Evolutionary conservation across 2,113 vertebrate species (phyloP), one percentile per base, ranked within the genome.

Genomic region (Phaethornis superciliosus): DNA sequence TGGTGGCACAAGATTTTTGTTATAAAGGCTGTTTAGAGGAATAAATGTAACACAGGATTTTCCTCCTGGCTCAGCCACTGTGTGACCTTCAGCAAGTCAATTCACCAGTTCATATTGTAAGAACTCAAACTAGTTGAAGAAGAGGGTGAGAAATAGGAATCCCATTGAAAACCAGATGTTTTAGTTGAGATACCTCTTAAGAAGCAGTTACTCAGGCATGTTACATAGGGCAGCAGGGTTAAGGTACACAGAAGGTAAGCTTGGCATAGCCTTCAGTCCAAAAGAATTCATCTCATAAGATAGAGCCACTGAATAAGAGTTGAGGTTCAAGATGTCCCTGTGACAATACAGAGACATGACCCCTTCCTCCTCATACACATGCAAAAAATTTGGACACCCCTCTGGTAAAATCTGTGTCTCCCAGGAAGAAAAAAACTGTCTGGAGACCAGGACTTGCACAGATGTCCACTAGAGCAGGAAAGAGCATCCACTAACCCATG

Each of bases 71-170:
- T 80, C 58, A 92, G 46, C 15, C 18, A 28, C 55, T 93, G 52
- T 47, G 72, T 68, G 64, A 55, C 91, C 89, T 78, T 67, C 68
- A 87, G 70, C 62, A 89, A 84, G 79, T 68, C 65, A 64, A 27
- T 83, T 95, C 90, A 94, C 55, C 37, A 70, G 24, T 79, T 71
- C 44, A 24, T 33, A 62, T 33, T 37, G 19, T 54, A 64, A 56
- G 47, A 96, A 94, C 56, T 68, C 86, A 89, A 78, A 28, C 42
- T 85, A 94, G 52, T 22, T 94, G 82, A 46, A 91, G 91, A 94
- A 64, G 15, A 62, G 55, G 67, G 23, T 32, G 42, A 95, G 65
- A 95, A 93, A 83, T 42, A 63, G 6, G 8, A 74, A 55, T 28
- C 44, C 56, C 58, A 15, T 46, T 52, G n/a, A 46, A 89, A 93